These are phyloP conservation scores for Masnerella sp. DNA, from an alignment of 2,888 invertebrate genomes.

Conservation along the genomic window DNA sequence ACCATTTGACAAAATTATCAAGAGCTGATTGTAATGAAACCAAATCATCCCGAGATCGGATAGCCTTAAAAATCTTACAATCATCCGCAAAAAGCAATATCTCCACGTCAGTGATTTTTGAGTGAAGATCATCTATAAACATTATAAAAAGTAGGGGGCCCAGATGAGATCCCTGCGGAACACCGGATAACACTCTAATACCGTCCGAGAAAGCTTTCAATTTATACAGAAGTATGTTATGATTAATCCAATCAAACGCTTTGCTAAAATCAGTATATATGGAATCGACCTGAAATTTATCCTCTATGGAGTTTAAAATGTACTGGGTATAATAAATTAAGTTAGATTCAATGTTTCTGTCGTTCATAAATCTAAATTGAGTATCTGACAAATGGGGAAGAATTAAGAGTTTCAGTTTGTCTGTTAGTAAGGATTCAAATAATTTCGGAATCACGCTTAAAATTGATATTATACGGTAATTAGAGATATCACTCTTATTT, in stretches of 20 bases:
- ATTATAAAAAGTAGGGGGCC: conserved; percentile 18
- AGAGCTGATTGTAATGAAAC: neutral
- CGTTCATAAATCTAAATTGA: conserved; percentile 11
- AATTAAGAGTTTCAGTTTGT: neutral
- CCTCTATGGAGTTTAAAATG: neutral
- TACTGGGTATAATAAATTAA: neutral
- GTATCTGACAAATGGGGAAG: neutral
- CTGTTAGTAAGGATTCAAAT: neutral
- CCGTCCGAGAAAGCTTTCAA: neutral
- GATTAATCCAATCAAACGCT: conserved; percentile 13
- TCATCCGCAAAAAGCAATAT: neutral
- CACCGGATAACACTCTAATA: conserved; percentile 5
- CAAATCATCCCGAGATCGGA: no score
- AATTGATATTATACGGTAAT: neutral
- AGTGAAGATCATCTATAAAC: conserved; percentile 21
- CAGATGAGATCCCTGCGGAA: conserved; percentile 15
- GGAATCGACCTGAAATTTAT: conserved; percentile 9
- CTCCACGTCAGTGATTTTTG: neutral
- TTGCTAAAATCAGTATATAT: conserved; percentile 19
- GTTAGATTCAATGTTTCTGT: conserved; percentile 9
- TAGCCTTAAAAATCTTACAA: neutral
- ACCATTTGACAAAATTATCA: neutral
- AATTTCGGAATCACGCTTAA: conserved; percentile 4
- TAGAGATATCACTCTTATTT: neutral
- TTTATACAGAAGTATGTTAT: neutral